Conservation (phyloP, 2,888 invertebrate species). For the Copidosoma aretas region DNA sequence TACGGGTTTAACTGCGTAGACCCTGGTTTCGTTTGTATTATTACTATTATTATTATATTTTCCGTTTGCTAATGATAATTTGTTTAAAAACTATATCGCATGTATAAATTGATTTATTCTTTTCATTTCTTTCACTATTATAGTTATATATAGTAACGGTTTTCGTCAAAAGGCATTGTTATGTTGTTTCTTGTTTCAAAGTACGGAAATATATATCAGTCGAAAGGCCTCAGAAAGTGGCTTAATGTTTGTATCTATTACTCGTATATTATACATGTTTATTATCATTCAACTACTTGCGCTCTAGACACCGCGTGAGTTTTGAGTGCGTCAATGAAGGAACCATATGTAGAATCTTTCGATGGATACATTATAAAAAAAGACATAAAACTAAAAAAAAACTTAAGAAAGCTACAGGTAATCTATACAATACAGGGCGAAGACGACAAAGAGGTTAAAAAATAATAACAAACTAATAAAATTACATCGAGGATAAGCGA, state of each 20-base stretch:
- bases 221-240: slow-evolving; percentile 33
- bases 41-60: neutral
- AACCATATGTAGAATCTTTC: neutral
- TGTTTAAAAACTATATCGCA: slow-evolving; percentile 14
- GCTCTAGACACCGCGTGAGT: slow-evolving; percentile 17
- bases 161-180: slow-evolving; percentile 36
- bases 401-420: neutral
- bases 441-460: slow-evolving; percentile 4
- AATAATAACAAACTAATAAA: slow-evolving; percentile 25
- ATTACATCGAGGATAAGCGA: slow-evolving; percentile 39
- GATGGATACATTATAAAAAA: neutral
- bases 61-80: slow-evolving; percentile 38
- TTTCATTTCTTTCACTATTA: neutral
- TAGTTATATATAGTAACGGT: slow-evolving; percentile 9
- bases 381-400: neutral
- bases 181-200: slow-evolving; percentile 21
- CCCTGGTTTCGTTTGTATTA: slow-evolving; percentile 57
- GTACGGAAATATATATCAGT: slow-evolving; percentile 23
- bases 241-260: slow-evolving; percentile 3
- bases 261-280: neutral
- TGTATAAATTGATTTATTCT: neutral
- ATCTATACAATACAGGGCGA: neutral
- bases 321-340: slow-evolving; percentile 6
- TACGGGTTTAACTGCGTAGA: slow-evolving; percentile 57
- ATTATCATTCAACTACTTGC: slow-evolving; percentile 12